Conservation (phyloP, 1,140 invertebrate genomes). For the Drosophila funebris region DNA sequence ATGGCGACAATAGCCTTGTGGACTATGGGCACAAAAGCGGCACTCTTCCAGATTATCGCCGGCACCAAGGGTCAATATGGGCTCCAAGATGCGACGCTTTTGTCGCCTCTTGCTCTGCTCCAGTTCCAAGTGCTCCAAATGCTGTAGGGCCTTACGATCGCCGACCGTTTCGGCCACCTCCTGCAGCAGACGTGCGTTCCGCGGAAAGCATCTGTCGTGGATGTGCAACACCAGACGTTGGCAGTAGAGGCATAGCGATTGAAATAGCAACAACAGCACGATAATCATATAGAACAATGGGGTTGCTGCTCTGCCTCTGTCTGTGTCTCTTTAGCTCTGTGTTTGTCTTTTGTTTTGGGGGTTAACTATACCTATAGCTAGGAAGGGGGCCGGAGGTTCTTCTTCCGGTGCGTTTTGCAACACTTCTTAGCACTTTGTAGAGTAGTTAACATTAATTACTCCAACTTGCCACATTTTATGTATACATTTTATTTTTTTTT, state of each 20-base stretch:
- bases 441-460: constrained; percentile 2
- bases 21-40: constrained; percentile 81
- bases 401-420: not conserved
- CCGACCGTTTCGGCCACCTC: constrained; percentile 78
- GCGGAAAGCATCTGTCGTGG: constrained; percentile 82
- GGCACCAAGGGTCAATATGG: constrained; percentile 55
- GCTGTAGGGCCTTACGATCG: constrained; percentile 72
- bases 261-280: constrained; percentile 81
- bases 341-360: not conserved
- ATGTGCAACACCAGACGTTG: constrained; percentile 79
- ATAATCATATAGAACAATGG: constrained; percentile 78
- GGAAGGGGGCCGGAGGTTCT: not conserved
- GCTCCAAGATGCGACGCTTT: constrained; percentile 64
- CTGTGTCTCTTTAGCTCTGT: not conserved
- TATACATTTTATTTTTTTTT: constrained; percentile 2
- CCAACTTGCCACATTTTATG: not conserved
- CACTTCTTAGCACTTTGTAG: not conserved
- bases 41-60: constrained; percentile 62
- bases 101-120: constrained; percentile 62
- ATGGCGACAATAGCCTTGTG: constrained; percentile 79
- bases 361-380: not conserved
- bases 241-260: constrained; percentile 83
- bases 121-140: constrained; percentile 62
- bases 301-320: constrained; percentile 21
- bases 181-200: constrained; percentile 73